Evolutionary conservation across 2,888 invertebrate species (phyloP), one percentile per base, ranked within the genome.

Genomic region (Acheta domesticus): DNA sequence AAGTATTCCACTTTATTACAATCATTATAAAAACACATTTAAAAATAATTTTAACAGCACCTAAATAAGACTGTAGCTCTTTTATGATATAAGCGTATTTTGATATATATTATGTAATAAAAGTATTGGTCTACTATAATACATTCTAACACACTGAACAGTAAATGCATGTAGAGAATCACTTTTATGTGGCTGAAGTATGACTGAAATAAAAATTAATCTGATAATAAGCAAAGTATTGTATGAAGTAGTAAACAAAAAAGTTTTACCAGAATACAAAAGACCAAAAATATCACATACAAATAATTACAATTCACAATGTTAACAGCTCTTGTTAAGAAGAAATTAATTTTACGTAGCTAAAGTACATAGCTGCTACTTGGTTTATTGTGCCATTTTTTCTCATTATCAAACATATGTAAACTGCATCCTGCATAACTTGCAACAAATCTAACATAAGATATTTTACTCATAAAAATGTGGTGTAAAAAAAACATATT

Each of bases 81-180:
- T 80, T 74, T 80, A 80, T 80, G 62, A 79, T 78, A 80, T 80
- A 81, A 81, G 80, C 81, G 80, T 82, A 82, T 81, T 81, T 82
- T 80, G 78, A 81, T 81, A 80, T 78, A 79, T 75, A 76, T 21
- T 87, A 82, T 76, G 75, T 79, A 80, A 36, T 48, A 78, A 79
- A 62, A 79, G 76, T 78, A 77, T 76, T 79, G 76, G 79, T 19
- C 48, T 79, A 49, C 50, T 78, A 62, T 50, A n/a, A 81, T 80
- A 80, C 77, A 81, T 79, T 75, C 80, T 75, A 77, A 50, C 79
- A 80, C 80, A 79, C 75, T 76, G 49, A 74, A 79, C 78, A 80
- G 77, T 81, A 80, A 81, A 81, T 81, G 81, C 79, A 79, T 78
- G 77, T 74, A 77, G 80, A 80, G 78, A 79, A 75, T 78, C 62